phyloP scores from a whole-genome alignment of 2,797 vertebrate genomes.

The Iguana delicatissima region DNA sequence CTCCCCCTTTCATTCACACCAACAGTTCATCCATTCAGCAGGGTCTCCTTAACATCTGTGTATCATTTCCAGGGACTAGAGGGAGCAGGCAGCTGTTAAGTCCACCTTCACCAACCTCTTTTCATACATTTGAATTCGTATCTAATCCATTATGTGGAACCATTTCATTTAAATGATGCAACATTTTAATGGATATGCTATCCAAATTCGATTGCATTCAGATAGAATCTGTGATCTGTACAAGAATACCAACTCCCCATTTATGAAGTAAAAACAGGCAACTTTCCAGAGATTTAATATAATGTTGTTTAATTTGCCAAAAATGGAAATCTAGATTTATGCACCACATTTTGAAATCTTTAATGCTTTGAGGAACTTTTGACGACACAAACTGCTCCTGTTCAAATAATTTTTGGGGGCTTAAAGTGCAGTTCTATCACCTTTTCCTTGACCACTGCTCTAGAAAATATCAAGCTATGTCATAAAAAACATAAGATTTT shows the following conservation, averaged over 20 bases:
- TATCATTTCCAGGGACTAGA: neutral
- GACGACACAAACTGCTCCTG: slow-evolving; percentile 49
- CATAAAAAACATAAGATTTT: neutral
- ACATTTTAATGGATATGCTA: neutral
- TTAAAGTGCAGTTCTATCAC: slow-evolving; percentile 76
- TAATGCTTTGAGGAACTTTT: slow-evolving; percentile 68
- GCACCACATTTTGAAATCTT: slow-evolving; percentile 46
- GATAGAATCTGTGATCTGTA: neutral
- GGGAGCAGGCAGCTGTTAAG: no score
- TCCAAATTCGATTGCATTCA: neutral
- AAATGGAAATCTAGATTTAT: slow-evolving; percentile 37
- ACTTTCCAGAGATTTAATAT: neutral
- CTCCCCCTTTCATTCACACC: neutral
- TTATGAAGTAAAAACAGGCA: neutral
- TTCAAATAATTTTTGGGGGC: slow-evolving; percentile 36
- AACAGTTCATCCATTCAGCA: neutral
- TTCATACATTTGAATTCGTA: neutral
- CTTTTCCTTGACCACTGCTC: slow-evolving; percentile 24
- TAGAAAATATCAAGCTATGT: slow-evolving; percentile 41
- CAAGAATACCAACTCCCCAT: neutral
- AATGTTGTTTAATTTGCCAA: neutral
- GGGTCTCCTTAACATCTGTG: neutral
- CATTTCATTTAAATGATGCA: neutral
- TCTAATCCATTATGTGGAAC: neutral
- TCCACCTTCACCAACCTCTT: neutral